A percentile compares a stretch with the other conserved stretches of the same genome.
Conservation (phyloP, 2,888 invertebrate species). For the Drosophila engyochracea region DNA sequence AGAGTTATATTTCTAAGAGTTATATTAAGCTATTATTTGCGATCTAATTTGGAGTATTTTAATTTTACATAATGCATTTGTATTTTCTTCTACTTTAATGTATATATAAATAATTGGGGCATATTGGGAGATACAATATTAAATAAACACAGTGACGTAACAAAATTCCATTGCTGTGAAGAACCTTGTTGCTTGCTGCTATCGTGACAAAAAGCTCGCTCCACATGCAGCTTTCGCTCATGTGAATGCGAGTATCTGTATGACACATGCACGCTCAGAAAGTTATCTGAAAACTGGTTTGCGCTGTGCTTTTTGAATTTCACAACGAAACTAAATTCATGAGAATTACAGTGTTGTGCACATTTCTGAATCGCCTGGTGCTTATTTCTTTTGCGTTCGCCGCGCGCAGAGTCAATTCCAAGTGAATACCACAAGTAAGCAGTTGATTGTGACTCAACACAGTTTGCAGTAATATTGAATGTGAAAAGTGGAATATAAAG, state of each 20-base stretch:
- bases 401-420: slow-evolving; percentile 44
- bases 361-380: slow-evolving; percentile 34
- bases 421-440: slow-evolving; percentile 61
- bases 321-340: slow-evolving; percentile 82
- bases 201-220: slow-evolving; percentile 25
- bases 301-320: slow-evolving; percentile 78
- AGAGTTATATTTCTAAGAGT: too few relatives aligned
- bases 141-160: slow-evolving; percentile 16
- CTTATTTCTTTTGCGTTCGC: neutral
- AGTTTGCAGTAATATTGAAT: slow-evolving; percentile 27
- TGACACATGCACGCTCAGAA: slow-evolving; percentile 27
- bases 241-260: slow-evolving; percentile 21
- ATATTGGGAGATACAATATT: neutral
- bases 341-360: slow-evolving; percentile 33
- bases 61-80: neutral
- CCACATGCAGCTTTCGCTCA: slow-evolving; percentile 22
- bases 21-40: neutral
- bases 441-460: slow-evolving; percentile 59
- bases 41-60: neutral
- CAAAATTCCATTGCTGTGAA: neutral
- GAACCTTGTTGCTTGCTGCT: slow-evolving; percentile 15
- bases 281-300: slow-evolving; percentile 73
- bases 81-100: neutral
- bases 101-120: neutral
- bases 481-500: slow-evolving; percentile 49